A percentile compares a stretch with the other conserved stretches of the same genome.
Evolutionary conservation across 2,113 vertebrate species (phyloP).

Genomic region (Xyrauchen texanus): DNA sequence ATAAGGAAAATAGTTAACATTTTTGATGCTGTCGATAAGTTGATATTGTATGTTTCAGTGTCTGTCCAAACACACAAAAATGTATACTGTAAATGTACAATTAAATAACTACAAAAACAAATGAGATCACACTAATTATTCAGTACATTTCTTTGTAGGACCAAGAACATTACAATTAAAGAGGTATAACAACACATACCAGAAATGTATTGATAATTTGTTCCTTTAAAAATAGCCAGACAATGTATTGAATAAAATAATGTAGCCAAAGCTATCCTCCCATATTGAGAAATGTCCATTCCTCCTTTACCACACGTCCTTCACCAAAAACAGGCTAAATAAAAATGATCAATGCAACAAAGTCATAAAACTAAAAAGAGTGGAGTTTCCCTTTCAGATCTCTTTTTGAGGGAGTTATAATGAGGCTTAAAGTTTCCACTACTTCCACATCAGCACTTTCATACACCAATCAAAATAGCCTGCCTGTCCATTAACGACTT

Average conservation of each 20-base stretch:
- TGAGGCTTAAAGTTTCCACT: conserved; percentile 16
- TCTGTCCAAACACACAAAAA: too few species aligned
- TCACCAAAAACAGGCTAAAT: background rate
- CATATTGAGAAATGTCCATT: conserved; percentile 9
- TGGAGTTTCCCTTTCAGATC: background rate
- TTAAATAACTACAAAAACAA: too few species aligned
- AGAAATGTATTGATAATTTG: background rate
- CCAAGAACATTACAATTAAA: background rate
- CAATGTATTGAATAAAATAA: background rate
- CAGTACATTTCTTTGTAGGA: too few species aligned
- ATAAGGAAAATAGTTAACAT: too few species aligned
- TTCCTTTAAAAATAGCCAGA: background rate
- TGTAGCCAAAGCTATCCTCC: conserved; percentile 26
- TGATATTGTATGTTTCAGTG: too few species aligned
- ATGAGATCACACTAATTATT: too few species aligned
- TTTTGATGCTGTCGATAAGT: too few species aligned
- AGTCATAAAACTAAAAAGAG: background rate
- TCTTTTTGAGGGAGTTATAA: conserved; percentile 34
- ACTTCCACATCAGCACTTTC: conserved; percentile 57
- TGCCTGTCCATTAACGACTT: conserved; percentile 57
- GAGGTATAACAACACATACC: background rate
- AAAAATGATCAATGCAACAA: conserved; percentile 31
- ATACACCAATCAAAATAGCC: conserved; percentile 57
- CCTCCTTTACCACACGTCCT: conserved; percentile 35
- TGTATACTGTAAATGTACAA: too few species aligned